phyloP scores from a whole-genome alignment of 30 jellyfish, hydroid and myxozoan species.

The Chrysaora quinquecirrha region DNA sequence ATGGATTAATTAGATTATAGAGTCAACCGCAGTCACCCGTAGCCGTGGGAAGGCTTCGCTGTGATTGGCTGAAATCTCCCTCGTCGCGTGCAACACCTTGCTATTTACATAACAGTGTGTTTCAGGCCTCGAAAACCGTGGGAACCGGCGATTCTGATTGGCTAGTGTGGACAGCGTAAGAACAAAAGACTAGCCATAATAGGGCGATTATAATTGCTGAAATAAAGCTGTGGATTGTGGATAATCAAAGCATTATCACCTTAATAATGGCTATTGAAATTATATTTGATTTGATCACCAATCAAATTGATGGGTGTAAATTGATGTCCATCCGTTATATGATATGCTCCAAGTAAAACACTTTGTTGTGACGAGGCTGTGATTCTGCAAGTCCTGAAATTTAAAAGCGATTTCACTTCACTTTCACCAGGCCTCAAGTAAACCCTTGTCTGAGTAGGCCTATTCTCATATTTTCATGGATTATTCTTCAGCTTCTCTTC shows the following conservation, averaged over 20 bases:
- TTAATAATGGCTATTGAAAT: constrained; percentile 51
- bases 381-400: too few species aligned
- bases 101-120: constrained; percentile 68
- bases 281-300: constrained; percentile 33
- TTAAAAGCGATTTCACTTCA: too few species aligned
- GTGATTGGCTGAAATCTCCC: constrained; percentile 72
- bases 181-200: constrained; percentile 77
- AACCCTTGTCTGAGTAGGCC: too few species aligned
- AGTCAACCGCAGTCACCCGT: constrained; percentile 85
- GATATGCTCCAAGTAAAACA: too few species aligned
- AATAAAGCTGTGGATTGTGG: constrained; percentile 56
- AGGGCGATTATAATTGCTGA: constrained; percentile 66
- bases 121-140: constrained; percentile 80
- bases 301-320: constrained; percentile 24
- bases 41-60: constrained; percentile 93
- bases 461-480: too few species aligned
- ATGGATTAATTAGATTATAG: constrained; percentile 77
- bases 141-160: constrained; percentile 89
- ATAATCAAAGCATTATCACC: constrained; percentile 72
- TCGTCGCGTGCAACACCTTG: constrained; percentile 93
- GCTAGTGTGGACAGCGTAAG: constrained; percentile 40
- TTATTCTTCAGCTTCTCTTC: too few species aligned
- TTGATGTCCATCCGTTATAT: neutral
- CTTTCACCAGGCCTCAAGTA: too few species aligned
- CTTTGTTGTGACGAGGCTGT: too few species aligned